A percentile compares a stretch with the other conserved stretches of the same genome.
These are phyloP conservation scores for Eudorcas thomsonii DNA, from an alignment of 2,113 vertebrate species.

Conservation along the genomic window DNA sequence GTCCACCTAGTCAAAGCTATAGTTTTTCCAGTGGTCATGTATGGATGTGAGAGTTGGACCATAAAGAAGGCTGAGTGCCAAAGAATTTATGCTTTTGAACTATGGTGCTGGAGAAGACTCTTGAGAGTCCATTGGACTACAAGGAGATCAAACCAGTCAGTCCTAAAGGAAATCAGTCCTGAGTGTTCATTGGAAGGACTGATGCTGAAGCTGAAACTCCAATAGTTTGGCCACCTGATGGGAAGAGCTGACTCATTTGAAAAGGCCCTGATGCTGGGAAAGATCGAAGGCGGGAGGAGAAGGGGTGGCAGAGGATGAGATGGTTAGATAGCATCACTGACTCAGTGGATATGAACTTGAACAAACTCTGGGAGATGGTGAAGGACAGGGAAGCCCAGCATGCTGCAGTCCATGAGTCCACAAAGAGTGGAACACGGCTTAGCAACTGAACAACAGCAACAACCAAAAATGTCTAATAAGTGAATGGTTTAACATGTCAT, in stretches of 20 bases:
- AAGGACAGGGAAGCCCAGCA: neutral
- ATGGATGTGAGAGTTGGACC: neutral
- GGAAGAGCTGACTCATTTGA: neutral
- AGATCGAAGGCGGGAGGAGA: rapidly evolving
- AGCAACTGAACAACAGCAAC: neutral
- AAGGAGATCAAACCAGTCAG: neutral
- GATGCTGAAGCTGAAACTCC: neutral
- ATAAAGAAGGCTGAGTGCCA: neutral
- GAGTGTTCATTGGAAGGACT: neutral
- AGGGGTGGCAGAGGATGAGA: neutral
- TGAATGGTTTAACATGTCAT: no score
- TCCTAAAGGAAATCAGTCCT: neutral
- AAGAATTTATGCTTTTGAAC: neutral
- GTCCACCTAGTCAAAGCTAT: neutral
- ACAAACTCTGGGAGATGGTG: neutral
- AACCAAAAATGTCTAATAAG: neutral
- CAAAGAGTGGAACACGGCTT: rapidly evolving
- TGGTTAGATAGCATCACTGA: neutral
- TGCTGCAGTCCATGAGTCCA: neutral
- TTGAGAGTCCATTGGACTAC: neutral
- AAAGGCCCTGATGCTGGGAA: neutral
- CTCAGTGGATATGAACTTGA: neutral
- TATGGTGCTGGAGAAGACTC: neutral
- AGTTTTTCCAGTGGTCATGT: neutral
- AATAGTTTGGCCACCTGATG: neutral